Base-by-base conservation (phyloP, 1,140 invertebrate species). In the Bradynema listronoti region DNA sequence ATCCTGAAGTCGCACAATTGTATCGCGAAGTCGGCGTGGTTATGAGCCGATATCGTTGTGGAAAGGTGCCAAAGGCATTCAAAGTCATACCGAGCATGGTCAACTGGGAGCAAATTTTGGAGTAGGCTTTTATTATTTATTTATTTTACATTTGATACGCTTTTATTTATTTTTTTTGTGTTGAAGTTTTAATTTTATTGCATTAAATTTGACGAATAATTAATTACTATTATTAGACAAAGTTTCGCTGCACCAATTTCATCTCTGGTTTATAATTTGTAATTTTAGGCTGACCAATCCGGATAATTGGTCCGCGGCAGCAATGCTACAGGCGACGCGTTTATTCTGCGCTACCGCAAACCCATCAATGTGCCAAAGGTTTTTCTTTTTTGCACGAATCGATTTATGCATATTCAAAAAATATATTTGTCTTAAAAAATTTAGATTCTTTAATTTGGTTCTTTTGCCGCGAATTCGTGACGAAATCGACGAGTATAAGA, bases 21-120 rank as follows among this genome's bases (percentile, higher is more conserved):
- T 96, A 91, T 78, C 86, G 89, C 81, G 87, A 89, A 55, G 88
- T 97, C 52, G 66, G 66, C 16, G 24, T 58, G 42, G 24, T 68
- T 30, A 42, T 69, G 42, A 33, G 84, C 33, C 88, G 86, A 68
- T 98, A 97, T 79, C 83, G 93, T 52, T 91, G 88, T 80, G 94
- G 94, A 14, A 94, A 93, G 82, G 80, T 98, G 33, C 94, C 94
- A 0, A 97, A 98, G 79, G 91, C 92, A 7, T 97, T 99, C 78
- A 98, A 98, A 83, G 86, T 94, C 64, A 86, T 98, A 59, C 93
- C 94, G 11, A 86, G 85, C 74, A 82, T 96, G 29, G 82, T 83
- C 52, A 96, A 97, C 80, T 98, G 94, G 94, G 92, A 98, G 79
- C 90, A 83, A 47, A 68, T 77, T 50, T 61, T 75, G 16, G 75